These are phyloP conservation scores for Acromyrmex heyeri DNA, from an alignment of 1,140 invertebrate genomes.

Conservation along the genomic window DNA sequence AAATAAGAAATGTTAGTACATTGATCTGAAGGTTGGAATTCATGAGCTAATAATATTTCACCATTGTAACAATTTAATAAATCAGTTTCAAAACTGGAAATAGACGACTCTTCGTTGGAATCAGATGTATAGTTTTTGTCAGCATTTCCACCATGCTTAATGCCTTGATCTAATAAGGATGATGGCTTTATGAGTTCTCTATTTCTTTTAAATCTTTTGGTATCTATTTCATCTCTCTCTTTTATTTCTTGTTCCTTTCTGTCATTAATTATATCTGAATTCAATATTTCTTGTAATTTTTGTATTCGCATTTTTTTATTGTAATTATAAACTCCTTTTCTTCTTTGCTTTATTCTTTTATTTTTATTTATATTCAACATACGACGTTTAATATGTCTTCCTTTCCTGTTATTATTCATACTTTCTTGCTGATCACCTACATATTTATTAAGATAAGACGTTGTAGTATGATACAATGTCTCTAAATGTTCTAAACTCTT, in stretches of 20 bases:
- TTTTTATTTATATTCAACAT: constrained; percentile 40
- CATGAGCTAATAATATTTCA: constrained; percentile 90
- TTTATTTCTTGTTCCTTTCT: constrained; percentile 79
- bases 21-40: constrained; percentile 89
- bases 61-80: constrained; percentile 92
- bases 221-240: constrained; percentile 12
- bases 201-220: constrained; percentile 84
- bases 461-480: constrained; percentile 37
- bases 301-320: constrained; percentile 8
- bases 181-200: constrained; percentile 86
- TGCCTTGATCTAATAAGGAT: constrained; percentile 89
- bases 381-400: constrained; percentile 67
- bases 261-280: constrained; percentile 64
- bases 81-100: constrained; percentile 92
- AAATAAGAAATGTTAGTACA: constrained; percentile 90
- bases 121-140: constrained; percentile 87
- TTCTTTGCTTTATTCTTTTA: background rate
- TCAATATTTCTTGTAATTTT: constrained; percentile 62
- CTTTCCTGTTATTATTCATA: constrained; percentile 62
- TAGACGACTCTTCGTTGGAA: constrained; percentile 88
- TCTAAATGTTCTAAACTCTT: constrained; percentile 34
- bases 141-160: constrained; percentile 91
- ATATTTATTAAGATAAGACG: constrained; percentile 65
- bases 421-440: constrained; percentile 31
- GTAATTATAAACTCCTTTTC: background rate